Base-by-base conservation (phyloP, 2,113 vertebrate genomes). In the Brachyistius frenatus region DNA sequence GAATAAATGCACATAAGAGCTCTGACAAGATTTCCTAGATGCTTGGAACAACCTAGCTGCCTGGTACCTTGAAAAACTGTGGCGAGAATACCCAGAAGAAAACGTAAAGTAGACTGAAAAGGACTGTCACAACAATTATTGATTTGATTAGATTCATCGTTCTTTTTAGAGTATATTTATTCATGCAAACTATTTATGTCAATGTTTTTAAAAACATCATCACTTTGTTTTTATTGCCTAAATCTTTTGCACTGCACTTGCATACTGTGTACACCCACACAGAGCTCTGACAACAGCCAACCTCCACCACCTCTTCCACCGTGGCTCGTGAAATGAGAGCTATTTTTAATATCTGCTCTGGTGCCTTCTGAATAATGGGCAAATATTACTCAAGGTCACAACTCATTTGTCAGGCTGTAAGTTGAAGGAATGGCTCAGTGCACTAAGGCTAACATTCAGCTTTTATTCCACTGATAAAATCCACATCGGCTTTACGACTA, bases 271-370 rank as follows among this genome's bases (percentile, higher is more conserved):
- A 92, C 89, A 93, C 91, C 89, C 92, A 50, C 74, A 92, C 80
- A 6, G 69, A 77, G 63, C 30, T 77, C 53, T 69, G 55, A 65
- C 54, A 81, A 73, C 64, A 54, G 61, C 61, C 37, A 63, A 66
- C 65, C 76, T 78, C 62, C 23, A 30, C 39, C 79, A 53, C 71
- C 61, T 84, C 55, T 67, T 82, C 44, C 44, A 53, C 47, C 7
- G 36, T 35, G 31, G 50, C 83, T 80, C 47, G 13, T 84, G 85
- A 95, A 95, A 95, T 90, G 73, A 86, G 90, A 91, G 92, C 93
- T 92, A 89, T 93, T 96, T 95, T 95, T 93, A 95, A 94, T 92
- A 90, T 92, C 91, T 93, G 93, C 93, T 93, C 86, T 82, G 74
- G 30, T 73, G 83, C 91, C 80, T 95, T 93, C 84, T 83, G 93